Base-by-base conservation (phyloP, 2,797 vertebrate species). In the Nannoperca obscura region DNA sequence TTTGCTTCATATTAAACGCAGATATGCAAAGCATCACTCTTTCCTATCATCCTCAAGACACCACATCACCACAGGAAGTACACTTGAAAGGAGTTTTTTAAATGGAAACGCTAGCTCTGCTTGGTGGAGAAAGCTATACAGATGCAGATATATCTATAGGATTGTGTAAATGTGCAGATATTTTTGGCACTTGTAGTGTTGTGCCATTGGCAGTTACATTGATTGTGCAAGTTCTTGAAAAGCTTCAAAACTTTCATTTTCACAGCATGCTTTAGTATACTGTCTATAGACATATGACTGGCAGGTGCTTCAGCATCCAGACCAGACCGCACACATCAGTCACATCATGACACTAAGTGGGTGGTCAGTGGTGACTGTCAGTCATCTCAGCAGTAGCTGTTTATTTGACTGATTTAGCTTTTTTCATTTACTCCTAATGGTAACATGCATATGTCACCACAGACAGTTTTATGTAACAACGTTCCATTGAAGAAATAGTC, bases 21-120 rank as follows among this genome's bases (percentile, higher is more conserved):
- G 34, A 20, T 30, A 57, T 58, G 59, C 42, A 24, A 76, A 47
- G 17, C 19, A 40, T 40, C 38, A 40, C 38, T 40, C 12, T 40
- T 40, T 40, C 38, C 38, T 3, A 40, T 40, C 38, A 40, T 40
- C 38, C 38, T 40, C 38, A 40, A 40, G 53, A 57, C 66, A 32
- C 52, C 59, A 53, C 42, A 59, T 57, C 40, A 47, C 30, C 53
- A 47, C 67, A 47, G 54, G 70, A 58, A 71, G 55, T 8, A 30
- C 20, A 65, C 32, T 11, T 17, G 14, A 22, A 57, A 50, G 3
- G 46, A 22, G 17, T 65, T 57, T 64, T 32, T 58, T 40, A 46
- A 49, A 15, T 49, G 22, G 15, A 20, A 40, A 64, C 30, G 13
- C 1, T 46, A 15, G 4, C 52, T 34, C 40, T 34, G 40, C 17